Conservation (phyloP, 2,113 vertebrate species). For the Clarias magur region DNA sequence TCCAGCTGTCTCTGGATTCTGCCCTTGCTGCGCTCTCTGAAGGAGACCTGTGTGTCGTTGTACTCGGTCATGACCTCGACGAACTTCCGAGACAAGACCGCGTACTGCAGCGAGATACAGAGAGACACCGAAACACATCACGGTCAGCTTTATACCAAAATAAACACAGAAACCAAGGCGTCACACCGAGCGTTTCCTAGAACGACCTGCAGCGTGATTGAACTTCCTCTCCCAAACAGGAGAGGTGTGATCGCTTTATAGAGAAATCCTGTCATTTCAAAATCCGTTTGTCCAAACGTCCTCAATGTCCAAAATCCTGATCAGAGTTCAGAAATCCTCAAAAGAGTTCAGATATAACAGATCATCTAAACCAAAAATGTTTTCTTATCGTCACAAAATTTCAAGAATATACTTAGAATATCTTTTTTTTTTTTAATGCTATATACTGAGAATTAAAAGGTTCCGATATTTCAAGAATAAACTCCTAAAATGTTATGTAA, state of each 20-base stretch:
- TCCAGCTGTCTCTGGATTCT: slow-evolving; percentile 94
- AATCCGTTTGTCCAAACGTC: background rate
- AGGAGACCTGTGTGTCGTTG: slow-evolving; percentile 89
- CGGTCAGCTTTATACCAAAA: background rate
- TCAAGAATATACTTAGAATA: too few species aligned
- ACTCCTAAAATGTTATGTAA: background rate
- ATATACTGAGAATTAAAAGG: too few species aligned
- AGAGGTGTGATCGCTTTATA: background rate
- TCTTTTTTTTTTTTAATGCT: too few species aligned
- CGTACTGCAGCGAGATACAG: slow-evolving; percentile 73
- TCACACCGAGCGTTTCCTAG: background rate
- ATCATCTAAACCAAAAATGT: too few species aligned
- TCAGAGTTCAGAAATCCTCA: too few species aligned
- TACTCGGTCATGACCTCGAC: slow-evolving; percentile 94
- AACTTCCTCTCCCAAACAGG: background rate
- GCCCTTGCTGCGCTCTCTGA: slow-evolving; percentile 91
- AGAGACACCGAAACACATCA: background rate
- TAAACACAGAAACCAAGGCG: background rate
- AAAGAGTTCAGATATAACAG: background rate
- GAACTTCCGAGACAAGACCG: slow-evolving; percentile 89
- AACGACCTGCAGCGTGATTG: background rate
- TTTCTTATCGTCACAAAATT: too few species aligned
- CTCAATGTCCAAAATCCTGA: background rate
- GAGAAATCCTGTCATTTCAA: background rate
- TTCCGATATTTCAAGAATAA: background rate